Evolutionary conservation across 2,113 vertebrate species (phyloP).

Genomic region (Indicator maculatus): DNA sequence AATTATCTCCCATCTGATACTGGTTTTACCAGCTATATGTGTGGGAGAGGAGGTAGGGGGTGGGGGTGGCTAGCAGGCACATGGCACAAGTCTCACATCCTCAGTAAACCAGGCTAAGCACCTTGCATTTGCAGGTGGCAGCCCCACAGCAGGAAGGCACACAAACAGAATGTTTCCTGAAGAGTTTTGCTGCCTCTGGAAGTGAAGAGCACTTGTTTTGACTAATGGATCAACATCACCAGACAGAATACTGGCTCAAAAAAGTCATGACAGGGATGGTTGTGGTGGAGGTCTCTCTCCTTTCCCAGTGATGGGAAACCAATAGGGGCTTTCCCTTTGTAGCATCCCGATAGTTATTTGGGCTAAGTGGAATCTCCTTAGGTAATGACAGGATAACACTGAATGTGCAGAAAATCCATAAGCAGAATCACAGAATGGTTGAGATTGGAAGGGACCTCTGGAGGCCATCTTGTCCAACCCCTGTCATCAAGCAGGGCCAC

Average conservation of each 20-base stretch:
- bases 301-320: background rate
- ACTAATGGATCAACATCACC: background rate
- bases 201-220: background rate
- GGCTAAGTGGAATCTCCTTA: background rate
- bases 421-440: too few species aligned
- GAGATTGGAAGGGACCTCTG: too few species aligned
- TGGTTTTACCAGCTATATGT: background rate
- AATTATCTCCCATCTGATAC: background rate
- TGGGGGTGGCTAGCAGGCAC: background rate
- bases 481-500: background rate
- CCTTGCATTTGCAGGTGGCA: background rate
- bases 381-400: background rate
- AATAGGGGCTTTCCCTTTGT: background rate
- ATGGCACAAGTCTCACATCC: background rate
- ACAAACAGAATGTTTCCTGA: background rate
- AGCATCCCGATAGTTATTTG: background rate
- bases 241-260: background rate
- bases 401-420: background rate
- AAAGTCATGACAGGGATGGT: background rate
- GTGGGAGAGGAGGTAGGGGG: too few species aligned
- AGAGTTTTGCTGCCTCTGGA: background rate
- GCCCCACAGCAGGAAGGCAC: background rate
- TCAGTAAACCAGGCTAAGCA: background rate
- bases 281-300: background rate
- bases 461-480: too few species aligned